Evolutionary conservation across 2,797 vertebrate genomes (phyloP).

Genomic region (Novumbra hubbsi): DNA sequence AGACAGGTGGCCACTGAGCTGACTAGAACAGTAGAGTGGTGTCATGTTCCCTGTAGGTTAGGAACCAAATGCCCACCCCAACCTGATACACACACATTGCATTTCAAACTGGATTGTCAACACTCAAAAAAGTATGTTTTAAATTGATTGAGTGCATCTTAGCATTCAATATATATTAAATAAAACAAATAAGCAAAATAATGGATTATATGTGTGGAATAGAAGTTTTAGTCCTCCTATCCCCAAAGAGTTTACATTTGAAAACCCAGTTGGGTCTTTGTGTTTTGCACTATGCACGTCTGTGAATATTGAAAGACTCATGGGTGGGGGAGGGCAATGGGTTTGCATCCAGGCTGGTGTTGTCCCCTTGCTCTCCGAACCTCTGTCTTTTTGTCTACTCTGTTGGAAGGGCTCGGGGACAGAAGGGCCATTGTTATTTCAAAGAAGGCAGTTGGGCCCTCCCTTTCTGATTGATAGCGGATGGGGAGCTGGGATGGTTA

Average conservation of each 20-base stretch:
- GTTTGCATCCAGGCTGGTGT: constrained; percentile 46
- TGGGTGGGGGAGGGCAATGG: not conserved
- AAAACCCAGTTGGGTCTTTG: constrained; percentile 53
- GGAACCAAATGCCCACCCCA: constrained; percentile 36
- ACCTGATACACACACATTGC: constrained; percentile 61
- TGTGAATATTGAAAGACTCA: not conserved
- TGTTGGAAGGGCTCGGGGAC: constrained; percentile 54
- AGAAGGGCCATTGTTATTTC: constrained; percentile 73
- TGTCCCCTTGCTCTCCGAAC: constrained; percentile 40
- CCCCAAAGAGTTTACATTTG: constrained; percentile 35
- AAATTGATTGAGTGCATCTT: too few species aligned
- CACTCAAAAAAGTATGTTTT: not conserved
- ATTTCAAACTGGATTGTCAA: not conserved
- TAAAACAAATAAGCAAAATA: too few species aligned
- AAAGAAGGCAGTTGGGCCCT: constrained; percentile 70
- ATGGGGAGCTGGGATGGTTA: constrained; percentile 47
- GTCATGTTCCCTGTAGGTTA: constrained; percentile 65
- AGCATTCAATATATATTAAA: too few species aligned
- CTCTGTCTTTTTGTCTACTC: constrained; percentile 54
- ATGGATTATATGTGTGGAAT: constrained; percentile 9
- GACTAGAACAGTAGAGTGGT: constrained; percentile 63
- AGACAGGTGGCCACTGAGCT: constrained; percentile 78
- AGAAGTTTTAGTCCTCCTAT: constrained; percentile 20
- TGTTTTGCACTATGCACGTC: constrained; percentile 11
- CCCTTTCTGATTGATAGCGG: constrained; percentile 64